These are phyloP conservation scores for Cylloceria caligata DNA, from an alignment of 2,888 invertebrate genomes.

Conservation along the genomic window DNA sequence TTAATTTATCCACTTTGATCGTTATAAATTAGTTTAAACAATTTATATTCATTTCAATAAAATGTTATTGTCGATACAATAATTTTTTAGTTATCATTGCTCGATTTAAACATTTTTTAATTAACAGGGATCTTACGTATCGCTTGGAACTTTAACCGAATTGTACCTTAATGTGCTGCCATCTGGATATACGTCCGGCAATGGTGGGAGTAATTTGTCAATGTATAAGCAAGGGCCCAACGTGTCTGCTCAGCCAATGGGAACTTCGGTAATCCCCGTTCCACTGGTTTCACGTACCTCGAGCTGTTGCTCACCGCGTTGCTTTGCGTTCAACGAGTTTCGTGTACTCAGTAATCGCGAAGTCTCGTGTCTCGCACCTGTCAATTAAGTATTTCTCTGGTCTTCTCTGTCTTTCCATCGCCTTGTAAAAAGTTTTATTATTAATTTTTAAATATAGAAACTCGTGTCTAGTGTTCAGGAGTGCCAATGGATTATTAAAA, in stretches of 20 bases:
- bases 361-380: slow-evolving; percentile 30
- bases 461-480: slow-evolving; percentile 7
- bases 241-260: slow-evolving; percentile 16
- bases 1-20: no score
- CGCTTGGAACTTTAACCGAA: background rate
- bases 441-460: background rate
- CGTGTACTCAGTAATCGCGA: slow-evolving; percentile 56
- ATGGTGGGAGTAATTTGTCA: background rate
- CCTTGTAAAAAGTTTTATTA: background rate
- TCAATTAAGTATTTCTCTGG: background rate
- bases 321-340: slow-evolving; percentile 31
- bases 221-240: slow-evolving; percentile 10
- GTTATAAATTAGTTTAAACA: no score
- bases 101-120: no score
- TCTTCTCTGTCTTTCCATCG: background rate
- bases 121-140: background rate
- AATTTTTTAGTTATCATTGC: no score
- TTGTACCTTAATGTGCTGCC: slow-evolving; percentile 51
- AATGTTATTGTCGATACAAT: no score
- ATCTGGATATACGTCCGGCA: slow-evolving; percentile 38
- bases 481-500: slow-evolving; percentile 54
- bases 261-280: slow-evolving; percentile 33
- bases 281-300: slow-evolving; percentile 47
- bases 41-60: no score
- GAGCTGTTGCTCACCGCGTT: slow-evolving; percentile 45